phyloP scores from a whole-genome alignment of 2,888 invertebrate species.

The Xanthostigma xanthostigma region DNA sequence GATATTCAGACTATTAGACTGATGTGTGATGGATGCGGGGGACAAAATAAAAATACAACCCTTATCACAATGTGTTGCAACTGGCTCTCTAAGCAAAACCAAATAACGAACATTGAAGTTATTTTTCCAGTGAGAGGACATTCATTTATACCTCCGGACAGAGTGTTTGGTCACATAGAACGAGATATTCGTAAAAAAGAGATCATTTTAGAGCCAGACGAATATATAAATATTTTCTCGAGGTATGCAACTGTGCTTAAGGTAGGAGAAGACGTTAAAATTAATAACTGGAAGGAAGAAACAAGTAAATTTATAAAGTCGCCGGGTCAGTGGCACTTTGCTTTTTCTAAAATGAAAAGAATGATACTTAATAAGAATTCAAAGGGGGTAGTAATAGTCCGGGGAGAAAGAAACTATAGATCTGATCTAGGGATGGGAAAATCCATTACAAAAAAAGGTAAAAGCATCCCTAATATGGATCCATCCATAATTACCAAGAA shows the following conservation, averaged over 20 bases:
- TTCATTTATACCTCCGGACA: constrained; percentile 17
- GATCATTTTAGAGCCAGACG: constrained; percentile 10
- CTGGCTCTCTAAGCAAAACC: constrained; percentile 12
- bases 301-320: constrained; percentile 1
- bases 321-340: constrained; percentile 6
- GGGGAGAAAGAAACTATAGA: too few relatives aligned
- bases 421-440: too few relatives aligned
- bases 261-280: constrained; percentile 8
- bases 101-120: constrained; percentile 11
- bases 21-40: constrained; percentile 15
- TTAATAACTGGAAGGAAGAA: constrained; percentile 11
- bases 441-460: too few relatives aligned
- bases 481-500: too few relatives aligned
- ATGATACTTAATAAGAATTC: constrained; percentile 2
- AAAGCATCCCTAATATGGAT: too few relatives aligned
- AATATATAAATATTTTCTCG: constrained; percentile 11
- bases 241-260: constrained; percentile 10
- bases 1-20: constrained; percentile 11
- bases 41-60: constrained; percentile 18
- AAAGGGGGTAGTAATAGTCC: neutral
- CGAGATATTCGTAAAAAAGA: constrained; percentile 12
- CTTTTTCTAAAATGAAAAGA: constrained; percentile 6
- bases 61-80: constrained; percentile 16
- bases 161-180: constrained; percentile 18
- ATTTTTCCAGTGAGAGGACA: constrained; percentile 18